These are phyloP conservation scores for Diplogasteroides magnus DNA, from an alignment of 1,140 invertebrate species.

Conservation along the genomic window DNA sequence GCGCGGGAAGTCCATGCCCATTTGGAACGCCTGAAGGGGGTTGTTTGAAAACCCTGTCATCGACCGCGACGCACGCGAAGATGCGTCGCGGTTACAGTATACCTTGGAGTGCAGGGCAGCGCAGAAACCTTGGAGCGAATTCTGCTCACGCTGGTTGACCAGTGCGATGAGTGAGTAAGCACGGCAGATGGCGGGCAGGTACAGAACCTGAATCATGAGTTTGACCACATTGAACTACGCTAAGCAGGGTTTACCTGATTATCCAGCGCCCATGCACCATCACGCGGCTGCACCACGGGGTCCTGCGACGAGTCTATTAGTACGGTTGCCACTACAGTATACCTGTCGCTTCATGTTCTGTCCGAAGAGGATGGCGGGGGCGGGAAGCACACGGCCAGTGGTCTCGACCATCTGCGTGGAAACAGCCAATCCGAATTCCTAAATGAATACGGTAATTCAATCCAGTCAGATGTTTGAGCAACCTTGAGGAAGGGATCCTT, in stretches of 20 bases:
- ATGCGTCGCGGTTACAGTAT: background rate
- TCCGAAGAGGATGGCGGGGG: conserved; percentile 97
- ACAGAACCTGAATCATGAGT: conserved; percentile 26
- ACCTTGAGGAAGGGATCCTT: conserved; percentile 41
- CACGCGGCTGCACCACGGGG: conserved; percentile 37
- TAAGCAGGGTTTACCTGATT: background rate
- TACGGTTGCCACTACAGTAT: no score
- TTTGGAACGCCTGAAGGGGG: conserved; percentile 13
- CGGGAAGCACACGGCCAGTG: conserved; percentile 83
- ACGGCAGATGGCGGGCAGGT: conserved; percentile 37
- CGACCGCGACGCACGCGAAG: background rate
- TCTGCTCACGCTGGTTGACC: conserved; percentile 24
- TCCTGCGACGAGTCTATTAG: background rate
- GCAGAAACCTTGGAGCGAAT: conserved; percentile 36
- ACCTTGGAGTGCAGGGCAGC: conserved; percentile 32
- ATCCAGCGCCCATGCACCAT: conserved; percentile 41
- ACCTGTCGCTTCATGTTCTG: no score
- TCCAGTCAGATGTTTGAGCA: background rate
- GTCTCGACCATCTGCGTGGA: conserved; percentile 98
- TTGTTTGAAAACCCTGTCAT: background rate
- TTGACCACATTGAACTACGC: background rate
- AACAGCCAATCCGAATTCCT: conserved; percentile 70
- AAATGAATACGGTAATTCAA: background rate
- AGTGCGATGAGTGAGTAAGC: conserved; percentile 36
- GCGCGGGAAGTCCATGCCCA: conserved; percentile 39